phyloP scores from a whole-genome alignment of 1,140 invertebrate species.

The Sycobia sp. region DNA sequence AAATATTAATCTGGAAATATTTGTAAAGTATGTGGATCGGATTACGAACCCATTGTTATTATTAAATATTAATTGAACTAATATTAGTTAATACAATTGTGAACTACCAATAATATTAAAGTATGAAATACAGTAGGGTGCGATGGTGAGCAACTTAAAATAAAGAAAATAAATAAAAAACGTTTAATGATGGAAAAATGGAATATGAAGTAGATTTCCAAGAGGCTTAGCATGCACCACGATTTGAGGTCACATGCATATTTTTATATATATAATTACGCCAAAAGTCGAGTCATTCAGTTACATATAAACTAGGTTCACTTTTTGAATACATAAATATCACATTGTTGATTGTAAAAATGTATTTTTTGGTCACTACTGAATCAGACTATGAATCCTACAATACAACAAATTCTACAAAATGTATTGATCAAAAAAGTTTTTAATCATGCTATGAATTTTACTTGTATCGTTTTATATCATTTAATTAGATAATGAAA shows the following conservation, averaged over 20 bases:
- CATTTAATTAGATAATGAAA: constrained; percentile 9
- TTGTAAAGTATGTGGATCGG: constrained; percentile 36
- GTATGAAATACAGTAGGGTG: constrained; percentile 25
- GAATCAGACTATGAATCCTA: constrained; percentile 7
- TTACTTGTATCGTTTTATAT: constrained; percentile 18
- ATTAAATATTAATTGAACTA: constrained; percentile 47
- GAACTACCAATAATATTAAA: constrained; percentile 40
- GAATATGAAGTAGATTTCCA: constrained; percentile 39
- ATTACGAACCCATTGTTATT: constrained; percentile 47
- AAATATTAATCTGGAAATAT: constrained; percentile 36
- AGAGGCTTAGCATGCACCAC: constrained; percentile 43
- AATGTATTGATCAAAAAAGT: constrained; percentile 17
- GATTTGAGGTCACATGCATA: constrained; percentile 42
- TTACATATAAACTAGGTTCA: constrained; percentile 27
- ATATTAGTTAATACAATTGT: constrained; percentile 43
- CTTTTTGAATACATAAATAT: constrained; percentile 8
- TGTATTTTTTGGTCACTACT: constrained; percentile 11
- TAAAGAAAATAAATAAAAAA: constrained; percentile 24
- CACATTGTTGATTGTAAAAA: constrained; percentile 20
- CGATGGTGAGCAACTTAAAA: constrained; percentile 37
- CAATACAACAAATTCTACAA: constrained; percentile 12
- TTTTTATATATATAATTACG: constrained; percentile 44
- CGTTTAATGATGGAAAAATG: constrained; percentile 27
- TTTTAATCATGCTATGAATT: constrained; percentile 23
- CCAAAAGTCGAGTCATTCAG: constrained; percentile 30